Evolutionary conservation across 2,888 invertebrate genomes (phyloP), one percentile per base, ranked within the genome.

Genomic region (Ecdyonurus torrentis): DNA sequence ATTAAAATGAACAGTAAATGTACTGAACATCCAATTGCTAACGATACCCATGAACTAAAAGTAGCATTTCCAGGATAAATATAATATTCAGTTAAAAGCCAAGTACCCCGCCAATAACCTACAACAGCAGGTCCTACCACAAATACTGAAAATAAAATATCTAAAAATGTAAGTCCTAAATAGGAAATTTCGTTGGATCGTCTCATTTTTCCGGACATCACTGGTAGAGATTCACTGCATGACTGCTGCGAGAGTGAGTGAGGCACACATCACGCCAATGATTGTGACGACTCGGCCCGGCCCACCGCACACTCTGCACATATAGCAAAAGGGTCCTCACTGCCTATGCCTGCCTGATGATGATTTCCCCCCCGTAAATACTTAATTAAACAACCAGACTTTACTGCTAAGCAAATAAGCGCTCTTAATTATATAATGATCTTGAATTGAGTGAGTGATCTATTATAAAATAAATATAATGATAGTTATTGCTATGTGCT

Each of bases 11-110:
- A 55, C 20, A 55, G 3, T 22, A 55, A 22, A 22, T 55, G 55
- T 22, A 22, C n/a, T 22, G 22, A n/a, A 22, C 55, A 55, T 7
- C 55, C 55, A 7, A 55, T 55, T 5, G 7, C n/a, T 55, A 55
- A 55, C 20, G 55, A 55, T n/a, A 55, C 22, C 55, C 55, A 55
- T 55, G 55, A n/a, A 22, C 55, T 55, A 5, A 55, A 22, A 5
- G 20, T 55, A 5, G 55, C 37, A 37, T 37, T 37, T 37, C n/a
- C 7, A 22, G 89, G 86, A 67, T 83, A 81, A 63, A 91, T 79
- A 73, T 87, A 84, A 61, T 83, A 72, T 71, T 84, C 87, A 79
- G 89, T 84, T 61, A 91, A 79, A 59, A 82, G 82, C 91, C 91
- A 92, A 59, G 89, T 87, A 67, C 90, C 88, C 66, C 91, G 81